phyloP scores from a whole-genome alignment of 1,140 invertebrate species.

The Leptopilina clavipes region DNA sequence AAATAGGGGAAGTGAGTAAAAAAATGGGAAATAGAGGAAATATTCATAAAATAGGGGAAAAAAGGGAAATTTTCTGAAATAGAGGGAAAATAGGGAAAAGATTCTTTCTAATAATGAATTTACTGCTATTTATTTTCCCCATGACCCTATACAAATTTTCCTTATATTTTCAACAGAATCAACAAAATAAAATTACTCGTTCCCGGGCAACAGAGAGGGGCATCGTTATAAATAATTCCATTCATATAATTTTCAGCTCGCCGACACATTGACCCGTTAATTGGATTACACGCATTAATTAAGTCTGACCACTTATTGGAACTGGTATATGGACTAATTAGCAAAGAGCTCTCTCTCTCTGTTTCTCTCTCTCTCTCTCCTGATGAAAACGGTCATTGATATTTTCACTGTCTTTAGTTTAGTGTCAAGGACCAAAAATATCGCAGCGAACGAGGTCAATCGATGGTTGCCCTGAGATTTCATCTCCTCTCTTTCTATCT shows the following conservation, averaged over 20 bases:
- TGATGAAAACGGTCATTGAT: not conserved
- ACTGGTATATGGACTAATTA: not conserved
- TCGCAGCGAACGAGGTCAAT: conserved; percentile 22
- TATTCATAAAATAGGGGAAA: no score
- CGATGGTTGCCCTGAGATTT: conserved; percentile 26
- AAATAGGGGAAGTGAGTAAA: no score
- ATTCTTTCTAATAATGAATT: no score
- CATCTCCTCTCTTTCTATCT: not conserved
- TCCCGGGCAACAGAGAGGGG: no score
- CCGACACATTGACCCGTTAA: not conserved
- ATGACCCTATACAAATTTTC: no score
- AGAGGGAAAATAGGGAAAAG: no score
- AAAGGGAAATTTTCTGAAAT: no score
- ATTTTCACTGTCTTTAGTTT: not conserved
- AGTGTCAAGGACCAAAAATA: conserved; percentile 27
- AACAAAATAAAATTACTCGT: no score
- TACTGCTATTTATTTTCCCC: no score
- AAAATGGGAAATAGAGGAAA: no score
- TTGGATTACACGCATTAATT: conserved; percentile 29
- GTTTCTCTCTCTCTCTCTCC: not conserved
- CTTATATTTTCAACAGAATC: no score
- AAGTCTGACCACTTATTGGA: not conserved
- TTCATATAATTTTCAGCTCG: not conserved
- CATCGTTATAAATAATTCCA: no score
- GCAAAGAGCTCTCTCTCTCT: not conserved